Base-by-base conservation (phyloP, 2,113 vertebrate species). In the Brachirus orientalis region DNA sequence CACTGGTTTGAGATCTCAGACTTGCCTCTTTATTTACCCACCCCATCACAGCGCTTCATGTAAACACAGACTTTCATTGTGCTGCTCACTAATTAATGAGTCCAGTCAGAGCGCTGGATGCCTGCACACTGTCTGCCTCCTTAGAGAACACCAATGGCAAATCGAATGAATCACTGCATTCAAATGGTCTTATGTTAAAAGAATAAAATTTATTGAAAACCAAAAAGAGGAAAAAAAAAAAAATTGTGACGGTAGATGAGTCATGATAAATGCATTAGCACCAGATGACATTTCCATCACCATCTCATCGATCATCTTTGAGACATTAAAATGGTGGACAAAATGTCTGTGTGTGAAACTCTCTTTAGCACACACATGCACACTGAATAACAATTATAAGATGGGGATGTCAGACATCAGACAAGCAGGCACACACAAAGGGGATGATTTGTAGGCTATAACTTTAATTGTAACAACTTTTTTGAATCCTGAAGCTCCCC, bases 211-310 rank as follows among this genome's bases (percentile, higher is more conserved):
- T 82, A 87, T 75, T 62, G 82, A 83, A 84, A 82, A 79, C 56
- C 62, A 70, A 80, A 83, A 60, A 50, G 53, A 70, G 72, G 6
- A 3, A 28, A 28, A 28, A 28, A 6, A 28, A 28, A 28, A 28
- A 6, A 28, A 28, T 4, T 77, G 77, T 64, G 77, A 74, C 55
- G 69, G 77, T 59, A 75, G 82, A 83, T 83, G 77, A 79, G 80
- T 35, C 44, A 64, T 89, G 84, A 85, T 81, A 75, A 83, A 89
- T 85, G 82, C 75, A 82, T 85, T 82, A 87, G 75, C 80, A 73
- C 40, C 55, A 72, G 82, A 82, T 85, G 85, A 87, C 85, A 89
- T 89, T 87, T 89, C 69, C 82, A 81, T 89, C 87, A 71, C 53
- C 60, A 82, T 72, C 84, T 82, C 87, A 85, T 89, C 78, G 69